phyloP scores from a whole-genome alignment of 1,140 invertebrate species.

The Radopholus similis region DNA sequence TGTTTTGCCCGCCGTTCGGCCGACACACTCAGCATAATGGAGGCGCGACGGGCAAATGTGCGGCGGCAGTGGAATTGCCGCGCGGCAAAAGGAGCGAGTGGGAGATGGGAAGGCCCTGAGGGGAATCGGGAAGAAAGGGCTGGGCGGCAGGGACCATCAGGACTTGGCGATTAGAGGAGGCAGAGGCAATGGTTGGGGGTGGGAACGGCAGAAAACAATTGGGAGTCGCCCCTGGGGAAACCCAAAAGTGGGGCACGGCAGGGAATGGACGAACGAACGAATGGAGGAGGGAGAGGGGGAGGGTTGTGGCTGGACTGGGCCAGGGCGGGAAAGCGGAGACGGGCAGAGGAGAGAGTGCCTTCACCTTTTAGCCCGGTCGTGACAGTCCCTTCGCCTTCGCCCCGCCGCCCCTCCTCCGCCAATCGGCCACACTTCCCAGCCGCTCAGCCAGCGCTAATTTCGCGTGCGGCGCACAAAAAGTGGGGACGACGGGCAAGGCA shows the following conservation, averaged over 20 bases:
- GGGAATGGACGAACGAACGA: background rate
- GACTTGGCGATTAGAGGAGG: background rate
- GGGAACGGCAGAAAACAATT: background rate
- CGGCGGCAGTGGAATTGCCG: background rate
- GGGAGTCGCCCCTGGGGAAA: background rate
- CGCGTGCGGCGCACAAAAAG: no score
- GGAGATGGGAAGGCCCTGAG: conserved; percentile 5
- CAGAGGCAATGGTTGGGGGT: background rate
- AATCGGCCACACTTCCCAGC: no score
- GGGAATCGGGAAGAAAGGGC: conserved; percentile 7
- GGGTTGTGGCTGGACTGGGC: background rate
- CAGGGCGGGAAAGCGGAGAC: background rate
- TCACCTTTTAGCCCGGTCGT: no score
- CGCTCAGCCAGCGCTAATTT: no score
- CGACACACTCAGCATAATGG: conserved; percentile 1
- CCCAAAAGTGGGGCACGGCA: background rate
- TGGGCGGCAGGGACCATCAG: background rate
- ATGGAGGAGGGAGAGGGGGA: background rate
- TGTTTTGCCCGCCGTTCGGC: no score
- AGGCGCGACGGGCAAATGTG: conserved; percentile 4
- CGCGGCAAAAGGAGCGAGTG: conserved; percentile 1
- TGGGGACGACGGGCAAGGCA: no score
- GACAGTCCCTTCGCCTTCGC: no score
- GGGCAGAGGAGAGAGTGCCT: background rate
- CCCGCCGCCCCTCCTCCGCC: no score